Evolutionary conservation across 2,113 vertebrate genomes (phyloP).

Genomic region (Aythya baeri): DNA sequence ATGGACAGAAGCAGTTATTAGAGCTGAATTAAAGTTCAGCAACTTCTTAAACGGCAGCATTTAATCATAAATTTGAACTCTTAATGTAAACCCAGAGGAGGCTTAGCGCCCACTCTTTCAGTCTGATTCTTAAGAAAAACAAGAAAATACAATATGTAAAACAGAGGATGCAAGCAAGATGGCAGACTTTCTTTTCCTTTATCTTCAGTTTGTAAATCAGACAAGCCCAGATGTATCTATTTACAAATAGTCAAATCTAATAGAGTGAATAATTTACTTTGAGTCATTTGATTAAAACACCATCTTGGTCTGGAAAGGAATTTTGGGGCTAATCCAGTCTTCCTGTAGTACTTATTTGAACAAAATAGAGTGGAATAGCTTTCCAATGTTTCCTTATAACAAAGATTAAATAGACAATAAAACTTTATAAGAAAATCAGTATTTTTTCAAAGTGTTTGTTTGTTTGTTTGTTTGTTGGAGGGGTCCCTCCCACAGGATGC

Average conservation of each 20-base stretch:
- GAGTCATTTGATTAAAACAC: not conserved
- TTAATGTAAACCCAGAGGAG: not conserved
- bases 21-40: not conserved
- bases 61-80: not conserved
- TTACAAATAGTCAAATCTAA: not conserved
- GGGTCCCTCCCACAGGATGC: too few species aligned
- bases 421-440: not conserved
- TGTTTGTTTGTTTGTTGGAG: not conserved
- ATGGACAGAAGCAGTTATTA: not conserved
- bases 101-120: not conserved
- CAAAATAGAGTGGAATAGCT: not conserved
- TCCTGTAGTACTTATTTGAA: not conserved
- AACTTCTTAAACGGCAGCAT: not conserved
- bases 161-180: not conserved
- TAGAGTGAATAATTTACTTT: not conserved
- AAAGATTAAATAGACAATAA: not conserved
- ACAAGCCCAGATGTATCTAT: not conserved
- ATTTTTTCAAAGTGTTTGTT: not conserved
- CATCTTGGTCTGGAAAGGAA: not conserved
- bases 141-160: not conserved
- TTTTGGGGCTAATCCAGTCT: not conserved
- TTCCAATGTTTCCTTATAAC: not conserved
- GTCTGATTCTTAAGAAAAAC: not conserved
- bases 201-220: not conserved
- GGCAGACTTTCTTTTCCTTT: not conserved